These are phyloP conservation scores for Knipowitschia caucasica DNA, from an alignment of 2,797 vertebrate genomes.

Conservation along the genomic window DNA sequence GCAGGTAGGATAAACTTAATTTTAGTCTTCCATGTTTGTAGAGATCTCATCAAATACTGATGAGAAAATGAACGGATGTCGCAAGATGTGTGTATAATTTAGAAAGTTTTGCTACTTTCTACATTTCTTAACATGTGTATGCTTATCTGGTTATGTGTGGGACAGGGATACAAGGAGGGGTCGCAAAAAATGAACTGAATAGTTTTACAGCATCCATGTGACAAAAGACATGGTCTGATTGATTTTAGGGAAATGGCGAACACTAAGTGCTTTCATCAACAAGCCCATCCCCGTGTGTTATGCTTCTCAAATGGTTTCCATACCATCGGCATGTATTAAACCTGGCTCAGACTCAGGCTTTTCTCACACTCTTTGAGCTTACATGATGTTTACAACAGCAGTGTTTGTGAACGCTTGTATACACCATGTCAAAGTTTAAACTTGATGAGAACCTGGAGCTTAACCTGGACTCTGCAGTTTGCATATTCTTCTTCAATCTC, in stretches of 20 bases:
- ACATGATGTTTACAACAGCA: no score
- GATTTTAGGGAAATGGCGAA: neutral
- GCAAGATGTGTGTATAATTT: neutral
- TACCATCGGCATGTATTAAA: no score
- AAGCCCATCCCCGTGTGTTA: neutral
- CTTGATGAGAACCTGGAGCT: no score
- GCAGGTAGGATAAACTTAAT: neutral
- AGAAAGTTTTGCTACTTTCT: neutral
- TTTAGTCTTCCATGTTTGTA: neutral
- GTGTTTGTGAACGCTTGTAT: no score
- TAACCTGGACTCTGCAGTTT: no score
- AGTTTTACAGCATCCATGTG: neutral
- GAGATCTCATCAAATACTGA: neutral
- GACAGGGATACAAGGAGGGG: neutral
- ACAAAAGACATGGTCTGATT: neutral
- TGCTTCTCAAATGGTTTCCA: no score
- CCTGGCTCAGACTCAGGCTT: no score
- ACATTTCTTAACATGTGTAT: neutral
- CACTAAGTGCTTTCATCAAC: neutral
- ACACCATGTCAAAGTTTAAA: no score
- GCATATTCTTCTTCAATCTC: no score
- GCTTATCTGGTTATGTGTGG: neutral
- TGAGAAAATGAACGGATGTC: neutral
- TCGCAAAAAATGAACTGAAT: neutral
- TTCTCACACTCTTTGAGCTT: no score